Base-by-base conservation (phyloP, 2,113 vertebrate species). In the Takifugu bimaculatus region DNA sequence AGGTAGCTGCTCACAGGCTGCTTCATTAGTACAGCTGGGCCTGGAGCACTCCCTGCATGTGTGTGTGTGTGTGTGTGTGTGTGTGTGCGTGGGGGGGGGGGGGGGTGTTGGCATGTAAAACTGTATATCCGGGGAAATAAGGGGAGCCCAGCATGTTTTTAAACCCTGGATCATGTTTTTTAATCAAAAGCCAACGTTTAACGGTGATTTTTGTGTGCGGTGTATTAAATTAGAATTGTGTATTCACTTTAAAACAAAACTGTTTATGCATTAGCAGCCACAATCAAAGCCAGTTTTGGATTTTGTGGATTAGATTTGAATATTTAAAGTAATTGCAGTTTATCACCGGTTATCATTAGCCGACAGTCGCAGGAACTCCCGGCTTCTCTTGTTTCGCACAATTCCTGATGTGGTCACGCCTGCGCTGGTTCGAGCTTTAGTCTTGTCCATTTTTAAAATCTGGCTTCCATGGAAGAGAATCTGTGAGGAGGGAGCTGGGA, bases 1-100 rank as follows among this genome's bases (percentile, higher is more conserved):
- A 88, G 83, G 88, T 80, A 85, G 85, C 85, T 87, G 87, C 85
- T 88, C 87, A 88, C 76, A 80, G 86, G 79, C 83, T 78, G 85
- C 87, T 89, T 90, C 88, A 89, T 90, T 88, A 86, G 79, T 71
- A 73, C 68, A 80, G 80, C 72, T 49, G 29, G 77, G 84, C 81
- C 72, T 7, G 48, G 73, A 80, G 83, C 82, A 81, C 70, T 77
- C 62, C 58, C 53, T 62, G 26, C 57, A 68, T 68, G 65, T 68
- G 72, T 63, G 49, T 42, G 60, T 63, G 62, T 60, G 64, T 60
- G 52, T 20, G 20, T 20, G 20, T 20, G 20, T 20, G 20, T 20
- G 20, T 20, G 20, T 20, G 20, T 20, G 20, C 1, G 20, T 20
- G 20, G 20, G 20, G n/a, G n/a, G n/a, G n/a, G n/a, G n/a, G n/a